Base-by-base conservation (phyloP, 2,797 vertebrate genomes). In the Anguilla megastoma region DNA sequence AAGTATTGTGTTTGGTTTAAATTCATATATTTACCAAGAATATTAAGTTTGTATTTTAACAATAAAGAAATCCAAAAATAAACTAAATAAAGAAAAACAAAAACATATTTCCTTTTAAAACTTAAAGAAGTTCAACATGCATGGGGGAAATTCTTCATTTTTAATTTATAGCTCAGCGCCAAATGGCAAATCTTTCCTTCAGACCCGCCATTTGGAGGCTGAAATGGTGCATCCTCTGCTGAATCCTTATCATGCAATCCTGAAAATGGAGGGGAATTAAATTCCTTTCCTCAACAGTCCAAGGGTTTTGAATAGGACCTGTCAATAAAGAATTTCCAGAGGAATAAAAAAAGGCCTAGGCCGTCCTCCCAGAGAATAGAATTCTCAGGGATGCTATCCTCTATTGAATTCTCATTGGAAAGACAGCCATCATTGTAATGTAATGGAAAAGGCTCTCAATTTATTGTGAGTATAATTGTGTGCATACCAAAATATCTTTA, bases 401-500 rank as follows among this genome's bases (percentile, higher is more conserved):
- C 93, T 97, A 98, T 97, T 97, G 97, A 97, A 97, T 96, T 97
- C 97, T 97, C 96, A 97, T 97, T 97, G 97, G 95, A 95, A 92
- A 95, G 94, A 94, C 95, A 94, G 94, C 95, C 93, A 96, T 97
- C 96, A 96, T 95, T 95, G 95, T 90, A 90, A 92, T 24, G 54
- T 95, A 93, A 93, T 87, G 87, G 94, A 94, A 96, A 91, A 89
- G 94, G 95, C 90, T 94, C 95, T 95, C 92, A 93, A 69, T 91
- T 90, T 91, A 94, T 94, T 95, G 93, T 94, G 90, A 52, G 71
- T 56, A 85, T 85, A 76, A 88, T 33, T 66, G 83, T 58, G 36
- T 30, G 56, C 85, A 63, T 63, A 63, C 85, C 58, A 66, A 66
- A 85, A 85, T 63, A 66, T 66, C 33, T 85, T 48, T 60, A 56